Evolutionary conservation across 2,797 vertebrate genomes (phyloP).

Genomic region (Decapterus maruadsi): DNA sequence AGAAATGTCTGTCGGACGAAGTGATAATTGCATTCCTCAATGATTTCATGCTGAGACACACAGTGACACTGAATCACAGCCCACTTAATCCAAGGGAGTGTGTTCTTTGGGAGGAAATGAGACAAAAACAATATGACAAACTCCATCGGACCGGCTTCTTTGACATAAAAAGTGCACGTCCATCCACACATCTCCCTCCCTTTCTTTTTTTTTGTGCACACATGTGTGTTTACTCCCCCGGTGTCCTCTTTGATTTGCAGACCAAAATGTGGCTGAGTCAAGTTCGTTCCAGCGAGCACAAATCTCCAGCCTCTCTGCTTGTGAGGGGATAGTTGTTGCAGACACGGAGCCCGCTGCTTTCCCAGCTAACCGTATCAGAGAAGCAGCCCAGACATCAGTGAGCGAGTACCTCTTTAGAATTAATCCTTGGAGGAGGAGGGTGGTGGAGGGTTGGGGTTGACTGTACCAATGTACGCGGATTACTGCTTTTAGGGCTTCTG

Average conservation of each 20-base stretch:
- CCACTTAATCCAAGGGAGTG: constrained; percentile 71
- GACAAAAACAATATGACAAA: constrained; percentile 80
- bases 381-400: constrained; percentile 74
- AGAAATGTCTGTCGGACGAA: constrained; percentile 72
- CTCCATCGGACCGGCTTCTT: constrained; percentile 60
- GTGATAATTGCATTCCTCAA: constrained; percentile 85
- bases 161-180: constrained; percentile 57
- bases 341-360: constrained; percentile 61
- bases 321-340: constrained; percentile 56
- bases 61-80: constrained; percentile 69
- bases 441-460: constrained; percentile 1
- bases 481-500: constrained; percentile 80
- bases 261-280: constrained; percentile 61
- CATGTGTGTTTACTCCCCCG: constrained; percentile 26
- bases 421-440: constrained; percentile 63
- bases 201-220: background rate
- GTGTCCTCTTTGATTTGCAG: constrained; percentile 67
- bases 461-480: constrained; percentile 72
- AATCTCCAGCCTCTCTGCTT: constrained; percentile 66
- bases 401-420: constrained; percentile 79
- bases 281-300: constrained; percentile 71
- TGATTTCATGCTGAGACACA: constrained; percentile 79
- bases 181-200: constrained; percentile 25
- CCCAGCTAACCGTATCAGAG: constrained; percentile 73
- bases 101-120: constrained; percentile 76